Evolutionary conservation across 2,113 vertebrate genomes (phyloP).

Genomic region (Sisor rabdophorus): DNA sequence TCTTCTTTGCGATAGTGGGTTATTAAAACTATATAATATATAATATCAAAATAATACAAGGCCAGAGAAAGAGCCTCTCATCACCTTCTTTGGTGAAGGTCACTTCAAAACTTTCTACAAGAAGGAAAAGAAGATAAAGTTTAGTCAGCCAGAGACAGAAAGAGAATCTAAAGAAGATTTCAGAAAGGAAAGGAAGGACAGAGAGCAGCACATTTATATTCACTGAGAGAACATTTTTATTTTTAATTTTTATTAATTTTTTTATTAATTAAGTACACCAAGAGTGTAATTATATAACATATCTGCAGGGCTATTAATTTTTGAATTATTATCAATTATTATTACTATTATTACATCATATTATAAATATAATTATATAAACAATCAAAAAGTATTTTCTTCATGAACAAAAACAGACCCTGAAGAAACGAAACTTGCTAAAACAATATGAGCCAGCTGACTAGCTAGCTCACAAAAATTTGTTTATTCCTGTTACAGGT

Average conservation of each 20-base stretch:
- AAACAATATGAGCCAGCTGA: not conserved
- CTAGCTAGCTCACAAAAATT: not conserved
- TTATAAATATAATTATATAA: too few relatives aligned
- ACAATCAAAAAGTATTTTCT: not conserved
- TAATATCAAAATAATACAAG: conserved; percentile 59
- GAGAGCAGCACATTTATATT: conserved; percentile 50
- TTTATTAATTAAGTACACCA: not conserved
- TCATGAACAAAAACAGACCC: not conserved
- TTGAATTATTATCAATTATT: too few relatives aligned
- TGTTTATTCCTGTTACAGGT: not conserved
- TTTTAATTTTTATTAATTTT: not conserved
- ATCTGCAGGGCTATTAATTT: not conserved
- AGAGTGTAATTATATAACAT: not conserved
- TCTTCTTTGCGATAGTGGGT: conserved; percentile 96
- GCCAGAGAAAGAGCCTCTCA: conserved; percentile 91
- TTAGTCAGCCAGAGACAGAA: conserved; percentile 84
- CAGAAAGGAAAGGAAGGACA: conserved; percentile 50
- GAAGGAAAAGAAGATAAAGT: conserved; percentile 96
- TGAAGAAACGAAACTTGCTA: not conserved
- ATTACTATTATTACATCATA: too few relatives aligned
- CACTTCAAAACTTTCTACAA: conserved; percentile 99
- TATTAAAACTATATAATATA: conserved; percentile 71
- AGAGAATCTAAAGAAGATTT: conserved; percentile 55
- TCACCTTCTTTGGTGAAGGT: conserved; percentile 99
- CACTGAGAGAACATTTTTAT: conserved; percentile 34